Evolutionary conservation across 2,888 invertebrate genomes (phyloP).

Genomic region (Nebria brevicollis): DNA sequence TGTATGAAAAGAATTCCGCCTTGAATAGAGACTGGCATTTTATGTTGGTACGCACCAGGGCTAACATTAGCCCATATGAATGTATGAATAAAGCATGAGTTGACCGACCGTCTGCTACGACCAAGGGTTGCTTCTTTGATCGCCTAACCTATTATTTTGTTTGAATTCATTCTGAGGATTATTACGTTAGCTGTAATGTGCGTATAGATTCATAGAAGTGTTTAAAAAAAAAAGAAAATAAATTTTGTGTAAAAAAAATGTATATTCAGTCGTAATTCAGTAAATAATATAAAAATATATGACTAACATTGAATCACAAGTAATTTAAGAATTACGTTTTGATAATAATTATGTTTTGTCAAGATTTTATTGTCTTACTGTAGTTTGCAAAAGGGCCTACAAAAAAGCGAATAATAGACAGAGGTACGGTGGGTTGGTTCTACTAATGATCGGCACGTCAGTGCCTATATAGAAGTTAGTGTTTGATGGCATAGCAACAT

Average conservation of each 20-base stretch:
- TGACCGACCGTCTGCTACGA: neutral
- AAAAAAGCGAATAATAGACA: neutral
- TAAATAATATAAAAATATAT: no score
- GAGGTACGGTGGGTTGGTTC: neutral
- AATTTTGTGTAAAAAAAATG: no score
- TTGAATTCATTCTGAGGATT: conserved; percentile 2
- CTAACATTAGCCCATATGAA: neutral
- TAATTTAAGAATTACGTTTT: no score
- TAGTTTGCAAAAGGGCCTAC: neutral
- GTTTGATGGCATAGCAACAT: neutral
- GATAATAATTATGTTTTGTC: no score
- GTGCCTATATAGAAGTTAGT: neutral
- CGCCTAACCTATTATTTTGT: conserved; percentile 19
- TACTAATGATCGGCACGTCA: neutral
- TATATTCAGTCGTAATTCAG: no score
- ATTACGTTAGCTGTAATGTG: neutral
- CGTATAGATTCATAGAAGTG: neutral
- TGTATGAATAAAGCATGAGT: conserved; percentile 22
- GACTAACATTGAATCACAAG: no score
- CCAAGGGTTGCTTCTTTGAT: conserved; percentile 16
- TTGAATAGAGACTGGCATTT: conserved; percentile 7
- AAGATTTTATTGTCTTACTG: neutral
- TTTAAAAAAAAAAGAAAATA: neutral
- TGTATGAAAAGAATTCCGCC: neutral
- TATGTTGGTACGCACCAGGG: neutral